Evolutionary conservation across 1,140 invertebrate species (phyloP).

Genomic region (Procambarus virginalis): DNA sequence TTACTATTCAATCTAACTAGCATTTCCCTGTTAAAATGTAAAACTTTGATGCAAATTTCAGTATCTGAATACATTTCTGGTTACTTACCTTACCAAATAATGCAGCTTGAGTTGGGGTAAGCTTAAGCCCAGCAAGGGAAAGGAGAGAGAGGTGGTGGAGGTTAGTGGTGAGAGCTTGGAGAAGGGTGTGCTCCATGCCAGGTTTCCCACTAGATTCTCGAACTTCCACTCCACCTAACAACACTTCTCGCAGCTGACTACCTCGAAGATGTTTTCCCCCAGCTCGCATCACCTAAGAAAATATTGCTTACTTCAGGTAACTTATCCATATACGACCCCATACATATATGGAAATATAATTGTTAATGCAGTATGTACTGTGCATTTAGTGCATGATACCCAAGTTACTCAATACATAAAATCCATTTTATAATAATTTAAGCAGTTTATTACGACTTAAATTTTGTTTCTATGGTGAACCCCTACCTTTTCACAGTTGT

Average conservation of each 20-base stretch:
- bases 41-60: too few species aligned
- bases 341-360: too few species aligned
- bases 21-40: too few species aligned
- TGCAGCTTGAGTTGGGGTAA: constrained; percentile 73
- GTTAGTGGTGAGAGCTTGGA: constrained; percentile 74
- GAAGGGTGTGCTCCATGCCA: constrained; percentile 74
- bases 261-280: constrained; percentile 74
- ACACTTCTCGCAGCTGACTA: constrained; percentile 74
- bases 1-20: not conserved
- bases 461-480: not conserved
- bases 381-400: too few species aligned
- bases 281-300: constrained; percentile 72
- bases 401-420: too few species aligned
- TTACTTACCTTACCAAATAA: constrained; percentile 74
- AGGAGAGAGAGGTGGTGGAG: constrained; percentile 75
- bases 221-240: constrained; percentile 74
- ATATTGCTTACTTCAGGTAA: not conserved
- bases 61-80: too few species aligned
- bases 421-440: too few species aligned
- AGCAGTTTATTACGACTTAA: not conserved
- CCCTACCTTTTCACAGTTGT: constrained; percentile 74
- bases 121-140: constrained; percentile 74
- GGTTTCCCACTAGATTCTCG: constrained; percentile 72
- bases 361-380: too few species aligned
- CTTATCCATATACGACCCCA: too few species aligned